phyloP scores from a whole-genome alignment of 1,140 invertebrate genomes.

The Aphaenogaster rudis region DNA sequence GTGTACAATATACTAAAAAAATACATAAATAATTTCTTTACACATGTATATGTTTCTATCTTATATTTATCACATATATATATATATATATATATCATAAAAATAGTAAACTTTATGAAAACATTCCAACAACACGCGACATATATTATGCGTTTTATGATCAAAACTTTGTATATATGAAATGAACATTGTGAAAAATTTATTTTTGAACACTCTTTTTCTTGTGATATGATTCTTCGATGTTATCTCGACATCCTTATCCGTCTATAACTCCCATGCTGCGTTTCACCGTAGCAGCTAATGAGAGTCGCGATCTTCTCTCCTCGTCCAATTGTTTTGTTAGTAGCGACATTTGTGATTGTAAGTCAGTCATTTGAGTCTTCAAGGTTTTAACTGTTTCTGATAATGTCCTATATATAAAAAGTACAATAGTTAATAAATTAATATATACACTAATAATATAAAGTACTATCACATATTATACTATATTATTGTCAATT shows the following conservation, averaged over 20 bases:
- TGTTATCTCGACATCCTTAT: conserved; percentile 70
- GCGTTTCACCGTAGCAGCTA: conserved; percentile 85
- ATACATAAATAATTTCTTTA: conserved; percentile 45
- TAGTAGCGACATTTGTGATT: conserved; percentile 86
- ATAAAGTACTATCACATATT: neutral
- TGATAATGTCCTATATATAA: conserved; percentile 88
- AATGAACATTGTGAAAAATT: conserved; percentile 42
- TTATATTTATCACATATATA: conserved; percentile 37
- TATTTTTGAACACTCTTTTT: conserved; percentile 22
- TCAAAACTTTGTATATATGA: conserved; percentile 37
- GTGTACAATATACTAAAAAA: conserved; percentile 23
- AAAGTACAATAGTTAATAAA: neutral
- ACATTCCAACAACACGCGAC: conserved; percentile 57
- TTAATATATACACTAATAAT: neutral
- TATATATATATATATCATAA: conserved; percentile 35
- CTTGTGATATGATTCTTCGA: neutral
- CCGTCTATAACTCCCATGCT: conserved; percentile 83
- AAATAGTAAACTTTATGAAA: conserved; percentile 54
- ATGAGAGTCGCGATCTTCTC: conserved; percentile 84
- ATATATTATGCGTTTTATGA: conserved; percentile 35
- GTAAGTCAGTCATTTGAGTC: conserved; percentile 89
- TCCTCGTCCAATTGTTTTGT: conserved; percentile 87
- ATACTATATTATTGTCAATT: neutral
- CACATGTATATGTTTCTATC: neutral
- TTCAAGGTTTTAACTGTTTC: conserved; percentile 91